phyloP scores from a whole-genome alignment of 1,140 invertebrate species.

The Glomeris maerens region DNA sequence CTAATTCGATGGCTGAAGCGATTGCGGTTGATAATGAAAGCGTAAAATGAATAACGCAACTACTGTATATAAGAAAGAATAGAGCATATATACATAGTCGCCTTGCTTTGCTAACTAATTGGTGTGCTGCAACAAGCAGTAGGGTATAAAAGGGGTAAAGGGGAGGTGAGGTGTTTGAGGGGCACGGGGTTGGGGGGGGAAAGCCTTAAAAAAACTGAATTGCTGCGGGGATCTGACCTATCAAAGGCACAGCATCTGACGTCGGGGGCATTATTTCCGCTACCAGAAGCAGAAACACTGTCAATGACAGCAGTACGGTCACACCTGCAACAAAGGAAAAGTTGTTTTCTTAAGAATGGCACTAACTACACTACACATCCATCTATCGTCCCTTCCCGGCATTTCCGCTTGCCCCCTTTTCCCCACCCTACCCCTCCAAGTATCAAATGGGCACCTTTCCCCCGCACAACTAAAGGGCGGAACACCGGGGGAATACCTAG shows the following conservation, averaged over 20 bases:
- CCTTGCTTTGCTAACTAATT: too few species aligned
- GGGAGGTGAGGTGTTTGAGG: too few species aligned
- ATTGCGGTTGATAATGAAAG: too few species aligned
- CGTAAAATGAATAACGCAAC: too few species aligned
- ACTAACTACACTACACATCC: neutral
- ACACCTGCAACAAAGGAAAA: constrained; percentile 65
- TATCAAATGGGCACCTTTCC: constrained; percentile 3
- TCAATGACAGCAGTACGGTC: constrained; percentile 97
- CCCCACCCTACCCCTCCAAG: neutral
- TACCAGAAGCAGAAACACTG: constrained; percentile 96
- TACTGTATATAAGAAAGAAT: too few species aligned
- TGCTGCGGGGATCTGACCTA: constrained; percentile 53
- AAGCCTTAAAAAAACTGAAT: neutral
- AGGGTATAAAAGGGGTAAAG: too few species aligned
- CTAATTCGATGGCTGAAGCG: too few species aligned
- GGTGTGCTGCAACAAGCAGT: too few species aligned
- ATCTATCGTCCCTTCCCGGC: too few species aligned
- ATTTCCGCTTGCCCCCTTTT: too few species aligned
- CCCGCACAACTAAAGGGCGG: neutral
- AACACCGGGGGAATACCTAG: constrained; percentile 27
- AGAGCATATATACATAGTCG: too few species aligned
- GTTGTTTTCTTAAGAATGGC: constrained; percentile 3
- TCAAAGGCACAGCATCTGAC: constrained; percentile 90
- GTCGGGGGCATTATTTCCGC: constrained; percentile 92
- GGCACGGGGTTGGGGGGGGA: too few species aligned